Conservation (phyloP, 2,888 invertebrate genomes). For the Tolmerus cingulatus region DNA sequence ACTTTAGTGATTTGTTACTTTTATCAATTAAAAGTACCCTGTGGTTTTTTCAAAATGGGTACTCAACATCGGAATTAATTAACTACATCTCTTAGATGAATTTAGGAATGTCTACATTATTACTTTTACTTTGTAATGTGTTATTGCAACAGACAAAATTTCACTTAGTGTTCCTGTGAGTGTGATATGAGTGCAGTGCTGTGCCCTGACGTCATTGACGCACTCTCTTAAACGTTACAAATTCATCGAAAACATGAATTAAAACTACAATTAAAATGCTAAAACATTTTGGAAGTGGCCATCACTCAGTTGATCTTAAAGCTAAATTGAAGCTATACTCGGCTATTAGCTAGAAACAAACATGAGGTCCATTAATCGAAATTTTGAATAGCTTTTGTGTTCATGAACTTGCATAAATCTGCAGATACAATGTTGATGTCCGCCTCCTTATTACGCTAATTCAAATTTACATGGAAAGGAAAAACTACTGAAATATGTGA, state of each 20-base stretch:
- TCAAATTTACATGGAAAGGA: neutral
- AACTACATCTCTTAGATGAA: neutral
- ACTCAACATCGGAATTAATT: neutral
- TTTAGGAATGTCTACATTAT: neutral
- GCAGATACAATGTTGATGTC: neutral
- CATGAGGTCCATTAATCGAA: too few species aligned
- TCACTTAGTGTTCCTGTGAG: neutral
- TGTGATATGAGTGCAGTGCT: neutral
- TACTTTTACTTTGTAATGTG: neutral
- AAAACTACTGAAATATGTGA: neutral
- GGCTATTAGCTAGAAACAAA: too few species aligned
- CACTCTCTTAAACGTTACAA: too few species aligned
- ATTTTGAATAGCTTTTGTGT: too few species aligned
- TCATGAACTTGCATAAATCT: neutral
- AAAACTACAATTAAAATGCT: neutral
- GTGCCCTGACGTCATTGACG: neutral
- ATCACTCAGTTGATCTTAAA: neutral
- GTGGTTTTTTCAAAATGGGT: neutral
- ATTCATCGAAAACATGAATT: neutral
- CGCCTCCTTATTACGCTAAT: neutral
- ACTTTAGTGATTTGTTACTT: neutral
- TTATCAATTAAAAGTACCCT: neutral
- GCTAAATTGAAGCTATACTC: too few species aligned
- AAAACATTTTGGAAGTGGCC: neutral
- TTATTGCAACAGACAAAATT: neutral